A percentile compares a stretch with the other conserved stretches of the same genome.
phyloP scores from a whole-genome alignment of 2,797 vertebrate genomes.

The Glossophaga mutica region DNA sequence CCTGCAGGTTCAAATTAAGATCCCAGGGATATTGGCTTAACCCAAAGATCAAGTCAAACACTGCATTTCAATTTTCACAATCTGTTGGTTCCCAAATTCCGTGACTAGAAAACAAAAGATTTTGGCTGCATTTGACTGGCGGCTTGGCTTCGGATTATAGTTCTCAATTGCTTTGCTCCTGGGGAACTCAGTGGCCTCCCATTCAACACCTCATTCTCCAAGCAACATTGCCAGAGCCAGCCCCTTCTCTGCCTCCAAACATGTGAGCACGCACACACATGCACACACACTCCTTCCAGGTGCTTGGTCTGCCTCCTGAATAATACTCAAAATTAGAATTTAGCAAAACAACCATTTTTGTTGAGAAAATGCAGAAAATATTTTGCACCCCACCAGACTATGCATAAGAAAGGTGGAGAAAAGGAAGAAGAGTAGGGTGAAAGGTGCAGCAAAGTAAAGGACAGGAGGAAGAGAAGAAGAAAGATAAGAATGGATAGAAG shows the following conservation, averaged over 20 bases:
- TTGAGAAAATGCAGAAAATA: not conserved
- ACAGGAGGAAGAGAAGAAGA: not conserved
- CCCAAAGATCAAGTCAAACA: slow-evolving; percentile 44
- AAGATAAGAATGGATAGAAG: not conserved
- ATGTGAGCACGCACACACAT: not conserved
- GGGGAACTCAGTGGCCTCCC: not conserved
- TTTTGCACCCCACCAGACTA: not conserved
- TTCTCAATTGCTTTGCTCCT: not conserved
- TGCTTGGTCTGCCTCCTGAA: not conserved
- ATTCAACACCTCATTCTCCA: not conserved
- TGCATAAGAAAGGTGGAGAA: not conserved
- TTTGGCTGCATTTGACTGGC: not conserved
- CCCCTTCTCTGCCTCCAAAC: not conserved
- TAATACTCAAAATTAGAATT: not conserved
- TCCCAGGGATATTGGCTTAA: not conserved
- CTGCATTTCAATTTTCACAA: slow-evolving; percentile 32
- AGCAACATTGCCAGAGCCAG: not conserved
- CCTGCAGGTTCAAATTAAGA: slow-evolving; percentile 24
- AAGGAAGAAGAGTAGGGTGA: not conserved
- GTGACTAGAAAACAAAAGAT: slow-evolving; percentile 26
- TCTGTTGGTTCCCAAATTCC: not conserved
- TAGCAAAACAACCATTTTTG: not conserved
- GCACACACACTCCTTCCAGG: not conserved
- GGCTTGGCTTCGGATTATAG: not conserved
- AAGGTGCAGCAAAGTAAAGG: not conserved